Percentiles rank a stretch among this genome's conserved stretches.
These are phyloP conservation scores for Mystacornis crossleyi DNA, from an alignment of 2,113 vertebrate genomes.

Conservation along the genomic window DNA sequence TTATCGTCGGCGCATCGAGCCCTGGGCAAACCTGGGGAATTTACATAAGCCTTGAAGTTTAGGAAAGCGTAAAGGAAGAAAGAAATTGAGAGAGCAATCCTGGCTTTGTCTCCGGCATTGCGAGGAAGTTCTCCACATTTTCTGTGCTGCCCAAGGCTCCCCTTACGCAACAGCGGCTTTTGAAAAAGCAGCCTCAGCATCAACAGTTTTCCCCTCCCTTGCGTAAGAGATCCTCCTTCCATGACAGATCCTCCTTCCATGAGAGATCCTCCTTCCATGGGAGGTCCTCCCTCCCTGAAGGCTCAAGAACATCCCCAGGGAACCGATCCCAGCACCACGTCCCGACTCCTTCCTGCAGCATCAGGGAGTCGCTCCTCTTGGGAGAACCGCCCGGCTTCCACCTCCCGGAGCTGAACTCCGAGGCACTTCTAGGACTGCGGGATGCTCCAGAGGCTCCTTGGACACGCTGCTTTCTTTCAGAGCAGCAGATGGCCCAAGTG, in stretches of 20 bases:
- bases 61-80: neutral
- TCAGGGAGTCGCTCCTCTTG: accelerated
- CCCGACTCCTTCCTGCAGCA: neutral
- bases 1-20: neutral
- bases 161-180: neutral
- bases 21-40: neutral
- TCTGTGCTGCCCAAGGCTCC: constrained; percentile 2
- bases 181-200: constrained; percentile 41
- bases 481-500: neutral
- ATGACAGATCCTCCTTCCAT: accelerated
- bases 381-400: neutral
- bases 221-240: neutral
- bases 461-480: neutral
- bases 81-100: neutral
- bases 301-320: neutral
- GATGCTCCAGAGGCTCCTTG: neutral
- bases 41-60: constrained; percentile 10
- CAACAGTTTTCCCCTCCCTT: neutral
- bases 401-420: neutral
- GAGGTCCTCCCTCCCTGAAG: neutral
- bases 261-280: neutral
- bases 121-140: neutral
- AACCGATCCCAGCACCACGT: accelerated
- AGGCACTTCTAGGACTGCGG: neutral
- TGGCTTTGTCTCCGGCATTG: neutral